phyloP scores from a whole-genome alignment of 2,797 vertebrate genomes.

The Acanthiza pusilla region DNA sequence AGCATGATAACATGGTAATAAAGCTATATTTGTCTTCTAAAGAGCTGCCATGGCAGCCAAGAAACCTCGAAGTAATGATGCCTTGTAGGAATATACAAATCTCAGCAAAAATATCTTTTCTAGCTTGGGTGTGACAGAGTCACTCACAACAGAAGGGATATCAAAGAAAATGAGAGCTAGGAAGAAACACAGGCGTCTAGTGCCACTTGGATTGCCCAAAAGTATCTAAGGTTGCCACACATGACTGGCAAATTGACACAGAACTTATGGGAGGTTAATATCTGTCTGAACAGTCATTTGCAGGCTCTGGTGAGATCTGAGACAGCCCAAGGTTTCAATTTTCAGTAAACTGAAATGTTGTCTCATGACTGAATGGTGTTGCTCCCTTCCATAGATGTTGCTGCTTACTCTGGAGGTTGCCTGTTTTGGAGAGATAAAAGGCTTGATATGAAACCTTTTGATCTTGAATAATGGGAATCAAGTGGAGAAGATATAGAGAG shows the following conservation, averaged over 20 bases:
- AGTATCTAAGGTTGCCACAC: background rate
- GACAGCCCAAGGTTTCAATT: background rate
- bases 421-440: background rate
- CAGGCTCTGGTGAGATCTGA: background rate
- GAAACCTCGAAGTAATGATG: background rate
- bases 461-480: background rate
- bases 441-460: background rate
- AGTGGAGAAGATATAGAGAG: background rate
- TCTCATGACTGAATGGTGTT: background rate
- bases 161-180: background rate
- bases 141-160: background rate
- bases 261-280: background rate
- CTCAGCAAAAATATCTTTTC: background rate
- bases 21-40: background rate
- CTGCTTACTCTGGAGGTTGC: background rate
- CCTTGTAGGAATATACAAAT: background rate
- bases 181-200: background rate
- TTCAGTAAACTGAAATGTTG: background rate
- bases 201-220: background rate
- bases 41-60: background rate
- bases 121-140: background rate
- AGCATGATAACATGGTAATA: background rate
- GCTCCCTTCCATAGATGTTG: background rate
- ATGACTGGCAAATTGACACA: background rate
- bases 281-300: background rate